These are phyloP conservation scores for Oscheius sp. DNA, from an alignment of 2,888 invertebrate species.

Conservation along the genomic window DNA sequence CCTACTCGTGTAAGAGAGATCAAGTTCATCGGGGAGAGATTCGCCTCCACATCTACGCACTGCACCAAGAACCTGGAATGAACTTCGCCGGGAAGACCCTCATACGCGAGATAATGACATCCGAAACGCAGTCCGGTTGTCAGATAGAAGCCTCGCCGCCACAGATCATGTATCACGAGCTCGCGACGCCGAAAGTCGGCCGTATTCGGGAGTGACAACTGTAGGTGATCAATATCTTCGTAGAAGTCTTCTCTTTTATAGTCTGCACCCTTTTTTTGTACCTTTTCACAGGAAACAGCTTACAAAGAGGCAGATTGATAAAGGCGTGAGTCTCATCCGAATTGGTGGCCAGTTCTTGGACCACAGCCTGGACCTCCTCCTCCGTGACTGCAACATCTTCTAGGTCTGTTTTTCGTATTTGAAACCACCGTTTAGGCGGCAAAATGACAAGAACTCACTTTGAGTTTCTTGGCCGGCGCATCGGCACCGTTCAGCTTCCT, in stretches of 20 bases:
- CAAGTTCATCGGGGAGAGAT: constrained; percentile 26
- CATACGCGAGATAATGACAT: constrained; percentile 38
- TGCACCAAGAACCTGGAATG: constrained; percentile 33
- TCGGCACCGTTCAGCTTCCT: constrained; percentile 17
- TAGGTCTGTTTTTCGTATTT: constrained; percentile 32
- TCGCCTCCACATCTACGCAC: constrained; percentile 19
- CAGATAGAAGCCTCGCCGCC: constrained; percentile 39
- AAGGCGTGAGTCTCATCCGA: not conserved
- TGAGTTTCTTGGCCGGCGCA: constrained; percentile 22
- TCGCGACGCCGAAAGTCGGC: constrained; percentile 27
- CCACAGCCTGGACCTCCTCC: constrained; percentile 20
- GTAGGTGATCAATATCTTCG: constrained; percentile 15
- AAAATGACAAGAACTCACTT: constrained; percentile 14
- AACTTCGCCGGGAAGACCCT: constrained; percentile 35
- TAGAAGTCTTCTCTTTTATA: constrained; percentile 3
- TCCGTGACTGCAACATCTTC: constrained; percentile 27
- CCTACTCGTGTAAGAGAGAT: constrained; percentile 36
- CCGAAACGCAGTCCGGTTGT: constrained; percentile 37
- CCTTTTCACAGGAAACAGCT: not conserved
- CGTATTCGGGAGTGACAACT: constrained; percentile 26
- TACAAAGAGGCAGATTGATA: constrained; percentile 22
- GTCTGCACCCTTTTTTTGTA: not conserved
- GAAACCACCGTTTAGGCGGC: not conserved
- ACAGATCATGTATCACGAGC: constrained; percentile 36
- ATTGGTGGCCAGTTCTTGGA: constrained; percentile 3